A percentile compares a stretch with the other conserved stretches of the same genome.
Evolutionary conservation across 2,797 vertebrate species (phyloP).

Genomic region (Siniperca scherzeri): DNA sequence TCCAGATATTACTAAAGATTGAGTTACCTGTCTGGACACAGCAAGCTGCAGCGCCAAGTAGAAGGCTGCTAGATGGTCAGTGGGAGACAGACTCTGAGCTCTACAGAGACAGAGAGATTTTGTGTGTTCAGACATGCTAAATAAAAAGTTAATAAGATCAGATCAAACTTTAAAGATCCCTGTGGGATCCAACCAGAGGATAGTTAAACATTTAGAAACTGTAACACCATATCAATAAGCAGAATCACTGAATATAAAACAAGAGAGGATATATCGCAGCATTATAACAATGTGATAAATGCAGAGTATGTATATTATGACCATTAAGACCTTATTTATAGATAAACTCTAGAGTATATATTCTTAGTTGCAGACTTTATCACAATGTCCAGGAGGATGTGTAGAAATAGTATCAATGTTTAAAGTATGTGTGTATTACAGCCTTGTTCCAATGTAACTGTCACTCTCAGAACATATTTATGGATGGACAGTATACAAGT

Average conservation of each 20-base stretch:
- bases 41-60: slow-evolving; percentile 97
- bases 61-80: slow-evolving; percentile 96
- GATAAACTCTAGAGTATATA: not conserved
- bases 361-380: not conserved
- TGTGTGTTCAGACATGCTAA: slow-evolving; percentile 38
- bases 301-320: not conserved
- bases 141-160: slow-evolving; percentile 50
- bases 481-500: not conserved
- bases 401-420: not conserved
- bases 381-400: not conserved
- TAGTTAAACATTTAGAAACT: slow-evolving; percentile 26
- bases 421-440: not conserved
- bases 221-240: not conserved
- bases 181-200: slow-evolving; percentile 8
- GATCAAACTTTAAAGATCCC: slow-evolving; percentile 54
- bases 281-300: not conserved
- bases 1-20: not conserved
- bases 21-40: slow-evolving; percentile 96
- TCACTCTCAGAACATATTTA: not conserved
- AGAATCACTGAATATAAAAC: not conserved
- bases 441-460: not conserved
- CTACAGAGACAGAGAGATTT: slow-evolving; percentile 74
- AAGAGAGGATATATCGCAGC: not conserved
- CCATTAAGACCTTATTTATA: not conserved
- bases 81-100: slow-evolving; percentile 96